Base-by-base conservation (phyloP, 1,140 invertebrate genomes). In the Plutomurus gul region DNA sequence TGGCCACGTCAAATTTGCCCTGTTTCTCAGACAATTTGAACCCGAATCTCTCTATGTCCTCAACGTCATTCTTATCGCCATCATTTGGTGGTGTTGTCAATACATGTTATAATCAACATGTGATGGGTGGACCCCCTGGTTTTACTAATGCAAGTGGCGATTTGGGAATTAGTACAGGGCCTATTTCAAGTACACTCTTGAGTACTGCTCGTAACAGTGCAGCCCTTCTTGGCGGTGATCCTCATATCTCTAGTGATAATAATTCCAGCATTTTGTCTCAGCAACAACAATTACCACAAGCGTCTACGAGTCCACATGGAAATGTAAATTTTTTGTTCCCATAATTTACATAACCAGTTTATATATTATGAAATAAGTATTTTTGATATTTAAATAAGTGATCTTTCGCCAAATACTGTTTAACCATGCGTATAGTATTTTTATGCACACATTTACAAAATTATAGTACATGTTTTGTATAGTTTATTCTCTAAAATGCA, bases 261-360 rank as follows among this genome's bases (percentile, higher is more conserved):
- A 80, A 80, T 80, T 80, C 79, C 79, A 80, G 46, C 47, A 20
- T 73, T 39, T 60, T 72, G 46, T 73, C 70, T 56, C 75, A 78
- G 30, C 79, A 81, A 49, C 80, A 78, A 65, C 76, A 78, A 78
- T 73, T 78, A 51, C 80, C 70, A 71, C 78, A 79, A 39, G 49
- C 71, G 20, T 39, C 78, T 43, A 27, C 37, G 10, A 65, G 75
- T 72, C 79, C 76, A 76, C 37, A 60, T 49, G 75, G 60, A 76
- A 80, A 30, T 73, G 79, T 80, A 80, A 80, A 40, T 11, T 65
- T 10, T n/a, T n/a, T n/a, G n/a, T n/a, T n/a, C n/a, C n/a, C n/a
- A n/a, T n/a, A n/a, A n/a, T n/a, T n/a, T n/a, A n/a, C n/a, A n/a
- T n/a, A n/a, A n/a, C n/a, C n/a, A n/a, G n/a, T n/a, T n/a, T n/a